These are phyloP conservation scores for Catharus ustulatus DNA, from an alignment of 2,797 vertebrate species.

Conservation along the genomic window DNA sequence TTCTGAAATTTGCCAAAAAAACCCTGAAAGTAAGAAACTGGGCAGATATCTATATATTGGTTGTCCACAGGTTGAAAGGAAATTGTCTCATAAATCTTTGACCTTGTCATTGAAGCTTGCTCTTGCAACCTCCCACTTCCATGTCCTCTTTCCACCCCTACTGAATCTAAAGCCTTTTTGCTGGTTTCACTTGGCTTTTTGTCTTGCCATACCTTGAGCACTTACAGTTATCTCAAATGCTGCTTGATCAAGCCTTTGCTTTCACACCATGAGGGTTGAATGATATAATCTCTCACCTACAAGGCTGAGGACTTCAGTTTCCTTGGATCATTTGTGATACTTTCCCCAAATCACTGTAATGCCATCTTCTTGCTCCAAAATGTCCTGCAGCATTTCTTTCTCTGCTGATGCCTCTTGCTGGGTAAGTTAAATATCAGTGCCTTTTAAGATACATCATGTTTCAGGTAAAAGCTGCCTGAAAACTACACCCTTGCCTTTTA, in stretches of 20 bases:
- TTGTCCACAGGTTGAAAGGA: neutral
- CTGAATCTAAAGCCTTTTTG: neutral
- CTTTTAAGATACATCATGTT: neutral
- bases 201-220: neutral
- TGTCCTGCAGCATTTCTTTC: neutral
- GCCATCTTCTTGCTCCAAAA: neutral
- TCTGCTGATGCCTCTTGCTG: neutral
- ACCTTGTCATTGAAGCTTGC: neutral
- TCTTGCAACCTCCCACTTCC: neutral
- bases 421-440: neutral
- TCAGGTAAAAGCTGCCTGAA: neutral
- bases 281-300: neutral
- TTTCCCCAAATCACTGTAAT: neutral
- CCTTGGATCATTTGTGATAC: neutral
- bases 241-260: neutral
- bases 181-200: neutral
- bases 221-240: neutral
- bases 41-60: neutral
- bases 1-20: neutral
- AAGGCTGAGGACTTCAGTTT: neutral
- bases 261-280: neutral
- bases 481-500: neutral
- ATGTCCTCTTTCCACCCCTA: neutral
- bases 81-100: neutral
- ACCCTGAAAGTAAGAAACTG: neutral